Evolutionary conservation across 2,113 vertebrate species (phyloP), one percentile per base, ranked within the genome.

Genomic region (Lepus americanus): DNA sequence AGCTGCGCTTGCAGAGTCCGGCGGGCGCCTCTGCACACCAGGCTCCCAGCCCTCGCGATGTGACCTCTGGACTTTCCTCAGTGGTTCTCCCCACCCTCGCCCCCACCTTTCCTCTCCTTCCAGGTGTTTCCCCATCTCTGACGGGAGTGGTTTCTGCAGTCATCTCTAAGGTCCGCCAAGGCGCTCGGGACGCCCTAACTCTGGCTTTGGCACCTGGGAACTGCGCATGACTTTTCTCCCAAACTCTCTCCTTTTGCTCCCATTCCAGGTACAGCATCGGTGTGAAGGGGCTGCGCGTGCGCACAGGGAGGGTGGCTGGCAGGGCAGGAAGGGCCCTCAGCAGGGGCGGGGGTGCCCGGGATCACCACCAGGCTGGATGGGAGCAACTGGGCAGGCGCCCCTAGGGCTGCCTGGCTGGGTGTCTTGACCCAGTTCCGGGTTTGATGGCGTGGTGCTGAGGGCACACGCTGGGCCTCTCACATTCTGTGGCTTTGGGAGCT

Each of bases 91-190:
- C 3, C 25, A 61, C n/a, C 44, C 55, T 16, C 19, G 55, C 55
- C 19, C 13, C 3, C 25, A 72, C n/a, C 44, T 22, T 9, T 39
- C 59, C 44, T 23, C 20, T 31, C 12, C 20, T 51, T 31, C 22
- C 6, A 3, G 14, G n/a, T 19, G 44, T 36, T 67, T 31, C 20
- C 27, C 55, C 33, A 27, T 36, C 27, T 16, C 69, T 29, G 22
- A n/a, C 9, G 90, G 44, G 33, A 20, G 6, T 8, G 8, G 4
- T 31, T 66, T 67, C 39, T 31, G 59, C 20, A 6, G 8, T 2
- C 3, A 36, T 14, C n/a, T 59, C 67, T 2, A 3, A 4, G 1
- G 70, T n/a, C 25, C 17, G 6, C 33, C 36, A 9, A 1, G 0
- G 4, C 64, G 16, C 29, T 33, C 55, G 33, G 44, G 67, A 64